Base-by-base conservation (phyloP, 2,888 invertebrate genomes). In the Parnassius glacialis region DNA sequence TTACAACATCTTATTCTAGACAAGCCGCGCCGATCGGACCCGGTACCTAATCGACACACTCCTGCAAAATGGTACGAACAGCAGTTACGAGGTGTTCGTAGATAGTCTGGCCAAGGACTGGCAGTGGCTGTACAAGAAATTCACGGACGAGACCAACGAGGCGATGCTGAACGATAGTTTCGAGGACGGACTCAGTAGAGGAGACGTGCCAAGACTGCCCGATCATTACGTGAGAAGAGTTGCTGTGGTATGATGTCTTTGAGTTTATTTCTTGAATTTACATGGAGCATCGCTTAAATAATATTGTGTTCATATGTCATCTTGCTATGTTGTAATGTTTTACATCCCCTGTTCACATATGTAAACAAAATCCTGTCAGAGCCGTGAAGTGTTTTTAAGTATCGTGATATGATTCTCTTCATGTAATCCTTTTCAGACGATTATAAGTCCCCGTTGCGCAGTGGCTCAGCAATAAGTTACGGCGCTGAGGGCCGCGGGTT, bases 171-270 rank as follows among this genome's bases (percentile, higher is more conserved):
- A 87, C 67, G 87, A 89, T 60, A 87, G 88, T 67, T 87, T 90
- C 41, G 90, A 92, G 55, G 92, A 92, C 68, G 87, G 88, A 67
- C 85, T 93, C 51, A 92, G 92, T 61, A 79, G 86, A 60, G 94
- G 93, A 50, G 93, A 93, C 68, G 92, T 94, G 64, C 94, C 94
- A 2, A 77, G 92, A 65, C 75, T 92, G 57, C 93, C 94, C 0
- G 85, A 89, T 5, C 90, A 93, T 71, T 92, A 93, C 74, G 92
- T 93, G 10, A 79, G 81, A 44, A 84, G 94, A 67, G 69, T 68
- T n/a, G 74, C 75, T 63, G 79, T 92, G 82, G 94, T 94, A 81
- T 85, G 84, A 48, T 13, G 10, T 2, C 13, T 1, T 48, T 34
- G 7, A 34, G 34, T 34, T 34, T 34, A 34, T 34, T 34, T 7